phyloP scores from a whole-genome alignment of 2,888 invertebrate species.

The Tuberolachnus salignus region DNA sequence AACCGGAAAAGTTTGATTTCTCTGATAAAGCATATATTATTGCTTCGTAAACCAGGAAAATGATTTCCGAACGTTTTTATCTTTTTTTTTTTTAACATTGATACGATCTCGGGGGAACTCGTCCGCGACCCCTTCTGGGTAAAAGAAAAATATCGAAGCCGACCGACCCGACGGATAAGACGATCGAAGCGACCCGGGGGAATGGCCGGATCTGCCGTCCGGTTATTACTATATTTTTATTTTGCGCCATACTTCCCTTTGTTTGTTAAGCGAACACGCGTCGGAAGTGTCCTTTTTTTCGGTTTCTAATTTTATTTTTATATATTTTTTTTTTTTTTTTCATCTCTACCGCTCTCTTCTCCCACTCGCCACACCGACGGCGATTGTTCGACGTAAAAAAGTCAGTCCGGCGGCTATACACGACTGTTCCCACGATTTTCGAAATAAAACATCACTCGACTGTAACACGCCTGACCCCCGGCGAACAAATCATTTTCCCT shows the following conservation, averaged over 20 bases:
- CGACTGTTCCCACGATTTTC: too few species aligned
- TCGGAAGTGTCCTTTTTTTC: too few species aligned
- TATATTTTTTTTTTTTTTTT: too few species aligned
- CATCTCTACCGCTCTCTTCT: too few species aligned
- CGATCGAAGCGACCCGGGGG: conserved; percentile 25
- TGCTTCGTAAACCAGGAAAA: conserved; percentile 5
- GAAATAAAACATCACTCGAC: too few species aligned
- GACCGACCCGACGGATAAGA: conserved; percentile 17
- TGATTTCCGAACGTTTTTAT: conserved; percentile 27
- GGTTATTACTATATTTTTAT: not conserved
- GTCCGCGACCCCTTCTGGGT: not conserved
- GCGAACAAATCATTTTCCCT: too few species aligned
- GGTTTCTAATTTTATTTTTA: too few species aligned
- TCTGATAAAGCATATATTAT: conserved; percentile 31
- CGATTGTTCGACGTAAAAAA: too few species aligned
- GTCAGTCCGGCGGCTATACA: too few species aligned
- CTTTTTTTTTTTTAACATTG: conserved; percentile 7
- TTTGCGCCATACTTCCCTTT: not conserved
- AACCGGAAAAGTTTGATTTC: not conserved
- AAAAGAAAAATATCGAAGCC: not conserved
- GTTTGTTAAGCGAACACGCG: not conserved
- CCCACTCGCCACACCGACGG: too few species aligned
- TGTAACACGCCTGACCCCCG: too few species aligned
- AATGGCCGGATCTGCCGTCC: not conserved
- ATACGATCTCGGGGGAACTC: conserved; percentile 11